Evolutionary conservation across 2,113 vertebrate species (phyloP), one percentile per base, ranked within the genome.

Genomic region (Hymenochirus boettgeri): DNA sequence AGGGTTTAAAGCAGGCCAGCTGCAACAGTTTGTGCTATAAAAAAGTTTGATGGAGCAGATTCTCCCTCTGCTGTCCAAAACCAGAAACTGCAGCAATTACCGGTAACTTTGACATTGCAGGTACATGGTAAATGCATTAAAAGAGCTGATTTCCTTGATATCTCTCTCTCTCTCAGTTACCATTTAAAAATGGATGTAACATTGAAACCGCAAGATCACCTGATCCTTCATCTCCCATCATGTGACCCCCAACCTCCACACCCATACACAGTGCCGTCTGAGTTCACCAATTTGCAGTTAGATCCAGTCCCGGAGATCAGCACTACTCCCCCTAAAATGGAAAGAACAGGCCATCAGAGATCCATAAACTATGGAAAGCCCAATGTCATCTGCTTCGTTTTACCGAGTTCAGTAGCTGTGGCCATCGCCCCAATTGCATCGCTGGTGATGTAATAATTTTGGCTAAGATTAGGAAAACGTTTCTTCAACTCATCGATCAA

Each of bases 201-300:
- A n/a, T n/a, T n/a, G n/a, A n/a, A n/a, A n/a, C n/a, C n/a, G n/a
- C n/a, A n/a, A n/a, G n/a, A n/a, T 79, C 65, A 98, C 95, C 94
- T 70, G 92, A 92, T 7, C 93, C 95, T 52, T 97, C 95, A 0
- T 96, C 94, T 0, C 95, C 95, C 83, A 97, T 90, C 87, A 98
- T 79, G 82, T 98, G 95, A 37, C 95, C 95, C n/a, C 95, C 94
- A 97, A 67, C 95, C 95, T 0, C 95, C 95, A 0, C 94, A 96
- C 74, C 93, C 87, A 0, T 82, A 54, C 72, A 90, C 84, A 0
- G 88, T 85, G 57, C 92, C 89, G 0, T 96, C 88, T 0, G 92
- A 88, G 61, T 95, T 93, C 75, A 96, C 77, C n/a, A 98, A 82
- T 72, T 90, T 95, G 77, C 95, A 98, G 82, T 90, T 96, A 10